phyloP scores from a whole-genome alignment of 2,797 vertebrate species.

The Fistularia tabacaria region DNA sequence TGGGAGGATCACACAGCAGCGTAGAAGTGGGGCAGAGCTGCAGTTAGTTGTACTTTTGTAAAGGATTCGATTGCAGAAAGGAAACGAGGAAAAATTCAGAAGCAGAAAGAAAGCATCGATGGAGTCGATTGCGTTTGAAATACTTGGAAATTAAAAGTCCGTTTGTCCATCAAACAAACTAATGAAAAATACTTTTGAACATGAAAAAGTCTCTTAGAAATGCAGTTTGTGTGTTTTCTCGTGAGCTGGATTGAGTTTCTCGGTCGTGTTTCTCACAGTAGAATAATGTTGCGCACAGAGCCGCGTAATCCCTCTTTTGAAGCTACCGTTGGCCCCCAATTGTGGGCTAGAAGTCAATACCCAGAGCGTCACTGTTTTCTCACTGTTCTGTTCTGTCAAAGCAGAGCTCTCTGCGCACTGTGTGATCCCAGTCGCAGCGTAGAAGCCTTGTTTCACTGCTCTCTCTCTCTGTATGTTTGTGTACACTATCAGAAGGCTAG shows the following conservation, averaged over 20 bases:
- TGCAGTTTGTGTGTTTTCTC: neutral
- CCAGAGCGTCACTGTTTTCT: conserved; percentile 8
- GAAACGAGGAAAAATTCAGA: neutral
- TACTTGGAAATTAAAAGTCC: no score
- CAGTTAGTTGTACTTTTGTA: neutral
- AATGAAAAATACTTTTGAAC: no score
- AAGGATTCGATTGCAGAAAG: conserved; percentile 18
- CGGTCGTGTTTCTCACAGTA: neutral
- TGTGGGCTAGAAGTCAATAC: conserved; percentile 22
- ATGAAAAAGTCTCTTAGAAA: no score
- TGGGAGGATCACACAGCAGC: conserved; percentile 31
- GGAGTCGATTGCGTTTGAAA: no score
- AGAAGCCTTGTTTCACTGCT: conserved; percentile 11
- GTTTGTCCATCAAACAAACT: no score
- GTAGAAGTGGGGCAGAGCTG: conserved; percentile 56
- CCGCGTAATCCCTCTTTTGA: conserved; percentile 33
- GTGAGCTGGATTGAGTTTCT: conserved; percentile 11
- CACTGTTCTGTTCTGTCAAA: conserved; percentile 17
- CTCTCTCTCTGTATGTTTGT: neutral
- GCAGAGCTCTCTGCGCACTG: conserved; percentile 17
- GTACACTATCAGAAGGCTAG: conserved; percentile 19
- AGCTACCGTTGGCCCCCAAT: conserved; percentile 8
- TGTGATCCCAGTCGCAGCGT: conserved; percentile 21
- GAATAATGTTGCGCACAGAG: conserved; percentile 1
- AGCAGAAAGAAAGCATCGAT: no score